A percentile compares a stretch with the other conserved stretches of the same genome.
phyloP scores from a whole-genome alignment of 2,797 vertebrate genomes.

The Garrulus glandarius region DNA sequence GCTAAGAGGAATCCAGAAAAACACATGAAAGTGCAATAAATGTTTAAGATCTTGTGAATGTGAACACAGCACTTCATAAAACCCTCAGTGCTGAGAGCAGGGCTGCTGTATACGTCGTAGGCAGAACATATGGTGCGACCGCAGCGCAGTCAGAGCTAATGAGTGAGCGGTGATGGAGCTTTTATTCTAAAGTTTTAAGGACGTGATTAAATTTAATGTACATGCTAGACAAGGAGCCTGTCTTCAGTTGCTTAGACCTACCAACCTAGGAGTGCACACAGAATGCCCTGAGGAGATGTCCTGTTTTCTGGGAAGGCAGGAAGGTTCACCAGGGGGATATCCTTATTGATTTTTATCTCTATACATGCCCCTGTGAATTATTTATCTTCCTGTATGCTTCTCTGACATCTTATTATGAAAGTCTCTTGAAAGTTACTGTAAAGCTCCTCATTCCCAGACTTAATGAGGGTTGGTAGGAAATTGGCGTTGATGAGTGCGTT shows the following conservation, averaged over 20 bases:
- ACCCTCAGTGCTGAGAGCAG: neutral
- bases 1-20: neutral
- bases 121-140: neutral
- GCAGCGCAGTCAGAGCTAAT: neutral
- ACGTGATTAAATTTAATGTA: neutral
- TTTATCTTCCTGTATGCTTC: conserved; percentile 29
- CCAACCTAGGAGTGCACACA: neutral
- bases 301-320: neutral
- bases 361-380: neutral
- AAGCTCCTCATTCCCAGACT: neutral
- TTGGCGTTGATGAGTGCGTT: neutral
- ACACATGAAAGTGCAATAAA: neutral
- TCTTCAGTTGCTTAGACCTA: neutral
- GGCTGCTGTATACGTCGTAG: neutral
- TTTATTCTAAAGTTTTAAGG: neutral
- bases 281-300: neutral
- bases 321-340: neutral
- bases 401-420: neutral
- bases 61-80: neutral
- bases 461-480: neutral
- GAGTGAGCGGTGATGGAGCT: neutral
- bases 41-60: neutral
- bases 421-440: neutral
- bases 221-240: neutral
- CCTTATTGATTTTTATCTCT: neutral